Percentiles rank a stretch among this genome's conserved stretches.
Conservation (phyloP, 2,888 invertebrate genomes). For the Globia sparganii region DNA sequence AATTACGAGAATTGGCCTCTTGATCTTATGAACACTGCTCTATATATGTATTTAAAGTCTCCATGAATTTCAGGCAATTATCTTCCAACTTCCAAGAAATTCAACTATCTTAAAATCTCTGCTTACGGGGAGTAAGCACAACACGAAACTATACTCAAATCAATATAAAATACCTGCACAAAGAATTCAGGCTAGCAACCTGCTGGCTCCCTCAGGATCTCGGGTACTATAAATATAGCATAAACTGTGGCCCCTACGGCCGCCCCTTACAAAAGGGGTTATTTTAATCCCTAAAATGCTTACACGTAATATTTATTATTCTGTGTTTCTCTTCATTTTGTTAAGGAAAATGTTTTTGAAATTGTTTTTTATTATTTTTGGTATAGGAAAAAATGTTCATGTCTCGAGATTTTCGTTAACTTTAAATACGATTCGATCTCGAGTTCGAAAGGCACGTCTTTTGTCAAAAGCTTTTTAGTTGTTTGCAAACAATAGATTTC, state of each 20-base stretch:
- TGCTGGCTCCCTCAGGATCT: conserved; percentile 42
- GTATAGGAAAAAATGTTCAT: not conserved
- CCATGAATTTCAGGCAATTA: not conserved
- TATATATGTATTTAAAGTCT: not conserved
- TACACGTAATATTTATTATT: conserved; percentile 62
- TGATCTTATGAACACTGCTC: no score
- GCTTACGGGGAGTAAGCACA: not conserved
- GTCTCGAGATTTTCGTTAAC: not conserved
- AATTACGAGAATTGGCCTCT: no score
- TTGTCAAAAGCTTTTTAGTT: not conserved
- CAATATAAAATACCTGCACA: conserved; percentile 28
- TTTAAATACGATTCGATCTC: no score
- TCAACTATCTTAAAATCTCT: not conserved
- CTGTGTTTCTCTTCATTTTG: conserved; percentile 53
- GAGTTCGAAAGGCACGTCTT: not conserved
- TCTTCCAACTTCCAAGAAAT: not conserved
- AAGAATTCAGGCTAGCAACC: conserved; percentile 34
- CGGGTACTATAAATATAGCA: conserved; percentile 50
- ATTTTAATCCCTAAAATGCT: conserved; percentile 63
- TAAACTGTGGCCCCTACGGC: conserved; percentile 52
- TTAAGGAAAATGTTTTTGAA: conserved; percentile 24
- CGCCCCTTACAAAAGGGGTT: conserved; percentile 57
- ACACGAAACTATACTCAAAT: conserved; percentile 18
- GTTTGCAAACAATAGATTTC: not conserved
- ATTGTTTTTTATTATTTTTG: conserved; percentile 14